Evolutionary conservation across 2,113 vertebrate species (phyloP).

Genomic region (Ovis canadensis): DNA sequence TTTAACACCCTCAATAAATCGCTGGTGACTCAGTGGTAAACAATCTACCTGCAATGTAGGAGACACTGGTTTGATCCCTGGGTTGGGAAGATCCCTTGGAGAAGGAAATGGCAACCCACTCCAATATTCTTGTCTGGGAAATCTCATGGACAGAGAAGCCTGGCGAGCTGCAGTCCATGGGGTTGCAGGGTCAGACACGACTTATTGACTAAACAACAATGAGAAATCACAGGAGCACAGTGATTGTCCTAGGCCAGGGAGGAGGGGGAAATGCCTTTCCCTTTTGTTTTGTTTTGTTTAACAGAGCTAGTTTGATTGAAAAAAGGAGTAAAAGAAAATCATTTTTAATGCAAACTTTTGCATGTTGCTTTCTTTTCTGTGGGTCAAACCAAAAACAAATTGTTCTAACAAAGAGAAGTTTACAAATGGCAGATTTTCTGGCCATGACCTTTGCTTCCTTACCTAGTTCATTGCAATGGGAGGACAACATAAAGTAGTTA

Average conservation of each 20-base stretch:
- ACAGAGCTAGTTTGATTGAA: not conserved
- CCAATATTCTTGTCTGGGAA: not conserved
- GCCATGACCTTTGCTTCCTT: not conserved
- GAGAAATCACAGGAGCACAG: not conserved
- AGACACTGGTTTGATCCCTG: not conserved
- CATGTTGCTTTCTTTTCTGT: not conserved
- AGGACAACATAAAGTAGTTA: not conserved
- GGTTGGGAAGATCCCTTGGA: not conserved
- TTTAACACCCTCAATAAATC: not conserved
- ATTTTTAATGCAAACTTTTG: not conserved
- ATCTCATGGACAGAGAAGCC: not conserved
- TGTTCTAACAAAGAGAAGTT: not conserved
- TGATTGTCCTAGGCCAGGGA: not conserved
- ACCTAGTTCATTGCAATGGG: not conserved
- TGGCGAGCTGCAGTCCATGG: not conserved
- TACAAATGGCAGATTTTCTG: not conserved
- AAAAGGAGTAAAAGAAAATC: not conserved
- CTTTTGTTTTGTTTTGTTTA: not conserved
- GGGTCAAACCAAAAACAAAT: not conserved
- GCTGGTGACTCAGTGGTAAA: not conserved
- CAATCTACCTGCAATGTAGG: not conserved
- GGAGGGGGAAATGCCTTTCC: fast-evolving
- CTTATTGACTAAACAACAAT: not conserved
- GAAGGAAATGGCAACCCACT: not conserved
- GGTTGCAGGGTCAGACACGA: not conserved